Evolutionary conservation across 2,797 vertebrate genomes (phyloP), one percentile per base, ranked within the genome.

Genomic region (Onychomys leucogaster): DNA sequence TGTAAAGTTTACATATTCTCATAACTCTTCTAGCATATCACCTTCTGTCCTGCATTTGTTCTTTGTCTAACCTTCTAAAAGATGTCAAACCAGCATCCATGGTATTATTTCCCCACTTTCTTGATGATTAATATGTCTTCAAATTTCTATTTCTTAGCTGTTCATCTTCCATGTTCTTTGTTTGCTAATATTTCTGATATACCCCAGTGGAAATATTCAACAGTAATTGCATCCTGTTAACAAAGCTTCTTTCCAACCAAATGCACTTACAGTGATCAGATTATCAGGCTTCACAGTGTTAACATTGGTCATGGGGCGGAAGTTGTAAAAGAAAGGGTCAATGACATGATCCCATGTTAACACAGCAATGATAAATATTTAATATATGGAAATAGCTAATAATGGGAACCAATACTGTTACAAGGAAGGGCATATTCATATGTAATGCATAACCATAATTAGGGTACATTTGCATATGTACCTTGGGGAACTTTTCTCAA

Each of bases 381-480:
- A 95, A 95, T 91, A 43, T 90, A 96, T 93, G 73, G 43, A 92
- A 37, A 86, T 63, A 16, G 49, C 83, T 97, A 95, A 55, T 96
- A 96, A n/a, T 11, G 69, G 94, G 90, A 97, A 96, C 75, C 73
- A 91, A 90, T 76, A 77, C 52, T 96, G 61, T 92, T 93, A 65
- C 32, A 91, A 61, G 91, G 76, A 95, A 57, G 94, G 41, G 90
- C 95, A 97, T 59, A 97, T 91, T 97, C 92, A 85, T 87, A 95
- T 94, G 97, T 96, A 96, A 96, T 87, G 29, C 89, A 95, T 19
- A 49, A 37, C 78, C 89, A 87, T 95, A 97, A 98, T 97, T 98
- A 97, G 94, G 84, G 14, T 94, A 94, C 9, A 97, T 97, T 97
- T 98, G 95, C 97, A 96, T 97, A 88, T 96, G 94, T 97, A 96